Conservation (phyloP, 2,113 vertebrate genomes). For the Grus americana region DNA sequence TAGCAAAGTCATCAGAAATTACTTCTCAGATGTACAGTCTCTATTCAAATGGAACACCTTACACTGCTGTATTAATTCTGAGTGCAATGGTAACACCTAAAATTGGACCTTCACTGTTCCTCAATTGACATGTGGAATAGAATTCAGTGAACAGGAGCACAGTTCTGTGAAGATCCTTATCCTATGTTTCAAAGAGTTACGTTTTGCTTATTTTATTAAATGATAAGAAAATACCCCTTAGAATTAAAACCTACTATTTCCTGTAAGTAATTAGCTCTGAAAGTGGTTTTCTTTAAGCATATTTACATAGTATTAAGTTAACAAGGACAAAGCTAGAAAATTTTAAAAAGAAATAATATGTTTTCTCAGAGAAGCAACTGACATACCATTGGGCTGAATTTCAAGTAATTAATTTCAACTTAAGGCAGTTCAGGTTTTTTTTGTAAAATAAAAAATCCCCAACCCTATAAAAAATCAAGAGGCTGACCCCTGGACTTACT, state of each 20-base stretch:
- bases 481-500: neutral
- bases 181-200: neutral
- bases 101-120: neutral
- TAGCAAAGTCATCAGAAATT: neutral
- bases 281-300: neutral
- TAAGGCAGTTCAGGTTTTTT: neutral
- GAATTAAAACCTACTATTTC: neutral
- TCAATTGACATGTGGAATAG: neutral
- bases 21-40: neutral
- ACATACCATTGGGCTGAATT: neutral
- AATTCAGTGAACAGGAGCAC: neutral
- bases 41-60: neutral
- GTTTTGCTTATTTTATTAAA: neutral
- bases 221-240: neutral
- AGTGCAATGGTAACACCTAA: neutral
- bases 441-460: neutral
- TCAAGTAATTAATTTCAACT: neutral
- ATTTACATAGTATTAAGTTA: neutral
- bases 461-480: neutral
- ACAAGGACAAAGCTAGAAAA: neutral
- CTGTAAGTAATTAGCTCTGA: neutral
- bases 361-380: neutral
- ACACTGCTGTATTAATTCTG: neutral
- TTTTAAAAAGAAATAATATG: neutral
- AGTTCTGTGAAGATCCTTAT: neutral